Base-by-base conservation (phyloP, 2,888 invertebrate species). In the Neoascia interrupta region DNA sequence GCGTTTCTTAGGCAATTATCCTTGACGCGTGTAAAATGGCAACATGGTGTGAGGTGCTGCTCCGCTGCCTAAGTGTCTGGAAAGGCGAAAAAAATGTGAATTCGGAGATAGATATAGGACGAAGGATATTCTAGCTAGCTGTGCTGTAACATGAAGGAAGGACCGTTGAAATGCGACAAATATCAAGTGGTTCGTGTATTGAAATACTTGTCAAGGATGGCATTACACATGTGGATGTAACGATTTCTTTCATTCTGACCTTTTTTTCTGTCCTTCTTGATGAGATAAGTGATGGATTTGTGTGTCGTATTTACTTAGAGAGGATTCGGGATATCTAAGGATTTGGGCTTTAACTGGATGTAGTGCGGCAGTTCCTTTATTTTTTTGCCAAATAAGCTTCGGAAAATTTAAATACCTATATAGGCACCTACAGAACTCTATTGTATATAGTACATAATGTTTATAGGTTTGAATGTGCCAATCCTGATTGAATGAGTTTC, bases 61-160 rank as follows among this genome's bases (percentile, higher is more conserved):
- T 75, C 36, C 28, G 70, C 16, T 70, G 75, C 75, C 75, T 53
- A 75, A 75, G 70, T 69, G 75, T 75, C 75, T 75, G 75, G 56
- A 75, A 75, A 15, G 21, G 11, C 36, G 26, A 23, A 39, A 68
- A n/a, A 37, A 39, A 34, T 43, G 34, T 19, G 31, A 53, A 56
- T 54, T 61, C 31, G 26, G 34, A 47, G 51, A 53, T 54, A 58
- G 37, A 13, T n/a, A n/a, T n/a, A 15, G 28, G 5, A 6, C n/a
- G 10, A 6, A 16, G 8, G 11, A 16, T 16, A 11, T 13, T 18
- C n/a, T 26, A 26, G 26, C 21, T 13, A 28, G 34, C 56, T 34
- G n/a, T 19, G 41, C 10, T 28, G 31, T n/a, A 28, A 47, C 21
- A 53, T 45, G n/a, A 64, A 36, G 36, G 37, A 58, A 56, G 56